These are phyloP conservation scores for Trochalopteron elliotii DNA, from an alignment of 2,113 vertebrate genomes.

Conservation along the genomic window DNA sequence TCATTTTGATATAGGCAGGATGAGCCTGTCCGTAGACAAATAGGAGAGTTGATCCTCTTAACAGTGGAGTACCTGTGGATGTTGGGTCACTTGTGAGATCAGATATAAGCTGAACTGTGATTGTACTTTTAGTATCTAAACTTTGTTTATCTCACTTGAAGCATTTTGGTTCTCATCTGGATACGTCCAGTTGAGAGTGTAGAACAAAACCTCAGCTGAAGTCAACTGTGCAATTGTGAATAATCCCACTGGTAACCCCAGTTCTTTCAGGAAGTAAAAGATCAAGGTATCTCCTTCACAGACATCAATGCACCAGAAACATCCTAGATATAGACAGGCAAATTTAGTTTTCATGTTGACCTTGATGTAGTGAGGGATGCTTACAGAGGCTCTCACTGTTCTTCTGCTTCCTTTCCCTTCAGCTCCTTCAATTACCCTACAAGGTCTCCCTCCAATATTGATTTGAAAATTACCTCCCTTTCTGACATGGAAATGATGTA, in stretches of 20 bases:
- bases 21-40: background rate
- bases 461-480: background rate
- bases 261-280: background rate
- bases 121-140: background rate
- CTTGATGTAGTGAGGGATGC: background rate
- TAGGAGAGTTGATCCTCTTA: background rate
- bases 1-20: background rate
- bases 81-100: background rate
- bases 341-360: background rate
- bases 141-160: background rate
- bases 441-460: background rate
- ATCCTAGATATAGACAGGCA: background rate
- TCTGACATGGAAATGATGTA: background rate
- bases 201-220: background rate
- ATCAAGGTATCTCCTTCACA: background rate
- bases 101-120: background rate
- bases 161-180: background rate
- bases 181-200: background rate
- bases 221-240: background rate
- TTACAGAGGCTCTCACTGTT: background rate
- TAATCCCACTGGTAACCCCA: background rate
- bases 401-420: background rate
- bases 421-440: background rate
- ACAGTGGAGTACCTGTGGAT: background rate
- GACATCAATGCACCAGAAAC: background rate